Conservation (phyloP, 2,797 vertebrate species). For the Typhlichthys eigenmanni region DNA sequence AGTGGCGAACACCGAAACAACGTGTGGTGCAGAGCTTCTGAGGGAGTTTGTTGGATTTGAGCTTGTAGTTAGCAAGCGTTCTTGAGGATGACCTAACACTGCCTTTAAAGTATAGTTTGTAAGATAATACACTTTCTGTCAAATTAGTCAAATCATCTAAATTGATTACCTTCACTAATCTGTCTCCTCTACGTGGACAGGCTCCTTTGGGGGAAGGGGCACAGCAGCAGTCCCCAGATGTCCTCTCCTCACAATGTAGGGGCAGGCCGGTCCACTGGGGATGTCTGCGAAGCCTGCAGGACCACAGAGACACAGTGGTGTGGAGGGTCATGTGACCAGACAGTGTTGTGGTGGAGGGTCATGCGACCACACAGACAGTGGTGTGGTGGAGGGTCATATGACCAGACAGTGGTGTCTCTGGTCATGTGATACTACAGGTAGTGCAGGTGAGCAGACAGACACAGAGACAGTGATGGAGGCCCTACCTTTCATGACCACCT, state of each 20-base stretch:
- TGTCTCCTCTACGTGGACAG: slow-evolving; percentile 48
- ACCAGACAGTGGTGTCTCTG: too few species aligned
- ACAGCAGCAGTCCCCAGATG: slow-evolving; percentile 76
- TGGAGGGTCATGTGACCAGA: neutral
- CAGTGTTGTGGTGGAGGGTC: neutral
- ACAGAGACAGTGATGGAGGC: too few species aligned
- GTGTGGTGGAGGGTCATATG: neutral
- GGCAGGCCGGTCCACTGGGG: slow-evolving; percentile 79
- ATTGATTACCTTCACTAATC: slow-evolving; percentile 52
- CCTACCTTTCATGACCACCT: slow-evolving; percentile 84
- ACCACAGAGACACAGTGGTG: too few species aligned
- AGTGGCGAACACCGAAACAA: too few species aligned
- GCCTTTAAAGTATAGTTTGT: too few species aligned
- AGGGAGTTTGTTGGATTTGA: too few species aligned
- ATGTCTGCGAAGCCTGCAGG: slow-evolving; percentile 84
- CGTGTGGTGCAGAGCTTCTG: too few species aligned
- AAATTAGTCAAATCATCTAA: too few species aligned
- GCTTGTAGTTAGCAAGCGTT: too few species aligned
- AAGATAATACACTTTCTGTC: slow-evolving; percentile 16
- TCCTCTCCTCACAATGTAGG: slow-evolving; percentile 82
- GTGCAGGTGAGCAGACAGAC: too few species aligned
- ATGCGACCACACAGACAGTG: neutral
- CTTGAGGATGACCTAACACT: too few species aligned
- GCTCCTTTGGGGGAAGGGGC: slow-evolving; percentile 56
- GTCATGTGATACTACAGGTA: too few species aligned